Percentiles rank a stretch among this genome's conserved stretches.
Evolutionary conservation across 2,113 vertebrate genomes (phyloP).

Genomic region (Mesocricetus auratus): DNA sequence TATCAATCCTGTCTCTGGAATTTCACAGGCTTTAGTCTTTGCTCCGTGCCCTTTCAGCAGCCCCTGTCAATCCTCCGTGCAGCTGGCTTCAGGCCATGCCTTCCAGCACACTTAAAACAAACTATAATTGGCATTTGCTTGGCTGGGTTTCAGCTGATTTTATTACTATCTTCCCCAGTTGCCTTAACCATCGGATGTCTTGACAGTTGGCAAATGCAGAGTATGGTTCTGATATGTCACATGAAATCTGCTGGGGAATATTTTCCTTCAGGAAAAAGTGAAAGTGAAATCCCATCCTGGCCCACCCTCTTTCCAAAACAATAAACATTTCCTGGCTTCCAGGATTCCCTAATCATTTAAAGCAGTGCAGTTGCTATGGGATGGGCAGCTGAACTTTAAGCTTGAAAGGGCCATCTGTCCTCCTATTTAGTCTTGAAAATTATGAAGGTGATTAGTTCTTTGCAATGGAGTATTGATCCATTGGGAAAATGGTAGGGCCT

Average conservation of each 20-base stretch:
- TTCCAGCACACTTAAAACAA: constrained; percentile 62
- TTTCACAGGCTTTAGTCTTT: constrained; percentile 44
- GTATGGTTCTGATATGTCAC: constrained; percentile 50
- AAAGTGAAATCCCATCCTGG: constrained; percentile 74
- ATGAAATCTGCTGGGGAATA: constrained; percentile 27
- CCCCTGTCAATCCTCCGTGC: constrained; percentile 20
- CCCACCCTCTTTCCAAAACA: constrained; percentile 75
- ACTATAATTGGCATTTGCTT: constrained; percentile 72
- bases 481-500: background rate
- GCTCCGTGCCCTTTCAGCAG: constrained; percentile 67
- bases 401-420: constrained; percentile 61
- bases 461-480: background rate
- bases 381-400: background rate
- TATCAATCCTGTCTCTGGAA: constrained; percentile 49
- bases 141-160: constrained; percentile 63
- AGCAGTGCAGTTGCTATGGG: constrained; percentile 52
- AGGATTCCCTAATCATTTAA: constrained; percentile 64
- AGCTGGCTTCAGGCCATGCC: constrained; percentile 55
- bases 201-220: constrained; percentile 60
- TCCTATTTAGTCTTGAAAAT: constrained; percentile 52
- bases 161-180: constrained; percentile 56
- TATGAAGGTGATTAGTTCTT: background rate
- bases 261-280: constrained; percentile 78
- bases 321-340: constrained; percentile 67
- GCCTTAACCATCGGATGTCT: background rate